A percentile compares a stretch with the other conserved stretches of the same genome.
These are phyloP conservation scores for Eidolon dupreanum DNA, from an alignment of 2,797 vertebrate species.

Conservation along the genomic window DNA sequence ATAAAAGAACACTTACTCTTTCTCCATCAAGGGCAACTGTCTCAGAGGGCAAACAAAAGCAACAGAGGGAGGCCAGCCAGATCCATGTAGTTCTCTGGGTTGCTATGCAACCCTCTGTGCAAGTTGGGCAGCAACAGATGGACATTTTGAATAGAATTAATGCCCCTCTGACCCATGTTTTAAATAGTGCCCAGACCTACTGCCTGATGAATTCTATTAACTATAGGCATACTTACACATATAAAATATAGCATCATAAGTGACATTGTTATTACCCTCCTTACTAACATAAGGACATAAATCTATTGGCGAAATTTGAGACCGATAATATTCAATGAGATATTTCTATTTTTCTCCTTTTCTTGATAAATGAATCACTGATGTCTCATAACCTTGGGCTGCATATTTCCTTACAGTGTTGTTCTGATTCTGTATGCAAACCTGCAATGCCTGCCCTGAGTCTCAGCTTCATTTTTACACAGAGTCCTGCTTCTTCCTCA, in stretches of 20 bases:
- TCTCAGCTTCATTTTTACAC: constrained; percentile 50
- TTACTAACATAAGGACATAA: constrained; percentile 68
- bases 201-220: constrained; percentile 74
- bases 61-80: constrained; percentile 68
- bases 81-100: constrained; percentile 51
- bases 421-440: not conserved
- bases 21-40: constrained; percentile 70
- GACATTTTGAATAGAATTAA: constrained; percentile 79
- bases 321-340: constrained; percentile 54
- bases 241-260: constrained; percentile 55
- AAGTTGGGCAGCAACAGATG: constrained; percentile 77
- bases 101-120: constrained; percentile 57
- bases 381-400: constrained; percentile 66
- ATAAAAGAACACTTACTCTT: constrained; percentile 75
- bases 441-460: not conserved
- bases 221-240: constrained; percentile 58
- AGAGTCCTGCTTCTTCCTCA: constrained; percentile 19
- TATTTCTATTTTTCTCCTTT: constrained; percentile 57
- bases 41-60: constrained; percentile 75
- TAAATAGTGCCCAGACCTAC: constrained; percentile 66
- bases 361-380: constrained; percentile 67
- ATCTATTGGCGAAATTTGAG: constrained; percentile 66
- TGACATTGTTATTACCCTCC: constrained; percentile 49
- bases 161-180: constrained; percentile 73
- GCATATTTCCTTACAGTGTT: constrained; percentile 52